These are phyloP conservation scores for Tubulanus polymorphus DNA, from an alignment of 2,888 invertebrate genomes.

Conservation along the genomic window DNA sequence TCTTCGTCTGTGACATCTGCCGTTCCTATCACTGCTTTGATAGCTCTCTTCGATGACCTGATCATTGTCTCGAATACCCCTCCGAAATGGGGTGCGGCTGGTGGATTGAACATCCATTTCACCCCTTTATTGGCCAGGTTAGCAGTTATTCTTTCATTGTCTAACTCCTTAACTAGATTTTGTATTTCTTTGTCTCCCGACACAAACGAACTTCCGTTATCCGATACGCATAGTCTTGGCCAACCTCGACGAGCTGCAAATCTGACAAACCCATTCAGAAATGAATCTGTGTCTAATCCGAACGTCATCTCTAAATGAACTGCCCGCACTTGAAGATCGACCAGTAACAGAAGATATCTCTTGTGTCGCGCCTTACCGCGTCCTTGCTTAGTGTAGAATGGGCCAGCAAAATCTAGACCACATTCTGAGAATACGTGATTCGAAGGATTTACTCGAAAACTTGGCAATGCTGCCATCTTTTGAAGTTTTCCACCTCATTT, in stretches of 20 bases:
- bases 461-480: neutral
- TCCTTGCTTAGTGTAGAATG: slow-evolving; percentile 7
- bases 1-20: slow-evolving; percentile 24
- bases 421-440: neutral
- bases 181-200: slow-evolving; percentile 13
- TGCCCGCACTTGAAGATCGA: slow-evolving; percentile 18
- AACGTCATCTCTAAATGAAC: slow-evolving; percentile 20
- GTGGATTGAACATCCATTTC: slow-evolving; percentile 23
- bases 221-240: slow-evolving; percentile 13
- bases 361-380: slow-evolving; percentile 16
- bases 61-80: slow-evolving; percentile 22
- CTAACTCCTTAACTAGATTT: neutral
- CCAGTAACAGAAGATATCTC: slow-evolving; percentile 21
- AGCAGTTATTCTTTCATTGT: neutral
- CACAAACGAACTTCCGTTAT: slow-evolving; percentile 22
- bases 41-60: slow-evolving; percentile 20
- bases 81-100: slow-evolving; percentile 21
- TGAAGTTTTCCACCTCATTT: too few species aligned
- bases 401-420: slow-evolving; percentile 7
- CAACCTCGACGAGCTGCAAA: slow-evolving; percentile 15
- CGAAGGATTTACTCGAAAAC: neutral
- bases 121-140: slow-evolving; percentile 13
- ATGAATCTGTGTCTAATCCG: slow-evolving; percentile 18
- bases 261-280: slow-evolving; percentile 18
- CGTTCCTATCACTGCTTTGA: slow-evolving; percentile 15